Evolutionary conservation across 1,140 invertebrate species (phyloP), one percentile per base, ranked within the genome.

Genomic region (Lepeophtheirus salmonis): DNA sequence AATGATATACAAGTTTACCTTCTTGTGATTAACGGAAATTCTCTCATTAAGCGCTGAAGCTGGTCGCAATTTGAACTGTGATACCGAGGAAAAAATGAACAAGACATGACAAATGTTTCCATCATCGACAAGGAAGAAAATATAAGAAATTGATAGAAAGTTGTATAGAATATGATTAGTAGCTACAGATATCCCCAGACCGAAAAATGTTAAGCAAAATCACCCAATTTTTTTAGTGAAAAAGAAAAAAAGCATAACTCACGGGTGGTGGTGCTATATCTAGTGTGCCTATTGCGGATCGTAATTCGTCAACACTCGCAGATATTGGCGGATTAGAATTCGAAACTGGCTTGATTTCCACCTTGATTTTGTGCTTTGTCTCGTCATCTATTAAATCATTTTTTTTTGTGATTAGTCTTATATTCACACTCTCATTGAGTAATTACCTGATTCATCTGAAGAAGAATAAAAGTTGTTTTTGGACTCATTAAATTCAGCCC

Each of bases 261-360:
- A 63, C 74, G 62, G 79, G 80, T 56, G 82, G 76, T 66, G 89
- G 86, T 54, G 87, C 89, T 21, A 95, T 67, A 25, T 89, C 86
- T 61, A 96, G 77, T 72, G 85, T 89, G 71, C 88, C 89, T 51
- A 94, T 84, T 16, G 89, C 92, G 14, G 86, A 87, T 66, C 87
- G 76, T 1, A 96, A 74, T 71, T 94, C 89, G 74, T 95, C 90
- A 4, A 94, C 86, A 70, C 86, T 92, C 13, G 88, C 88, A 65
- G 87, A 89, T 73, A 89, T 85, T 14, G 66, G 63, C 20, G 83
- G 86, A 64, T 80, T 77, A 41, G 85, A 86, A 73, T 89, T 90
- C 69, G 80, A 89, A 3, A 94, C 74, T 2, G 91, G 91, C 73
- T 94, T 94, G 62, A 95, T 96, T 76, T 91, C 86, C 14, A 96